phyloP scores from a whole-genome alignment of 2,888 invertebrate species.

The Sabatieria punctata region DNA sequence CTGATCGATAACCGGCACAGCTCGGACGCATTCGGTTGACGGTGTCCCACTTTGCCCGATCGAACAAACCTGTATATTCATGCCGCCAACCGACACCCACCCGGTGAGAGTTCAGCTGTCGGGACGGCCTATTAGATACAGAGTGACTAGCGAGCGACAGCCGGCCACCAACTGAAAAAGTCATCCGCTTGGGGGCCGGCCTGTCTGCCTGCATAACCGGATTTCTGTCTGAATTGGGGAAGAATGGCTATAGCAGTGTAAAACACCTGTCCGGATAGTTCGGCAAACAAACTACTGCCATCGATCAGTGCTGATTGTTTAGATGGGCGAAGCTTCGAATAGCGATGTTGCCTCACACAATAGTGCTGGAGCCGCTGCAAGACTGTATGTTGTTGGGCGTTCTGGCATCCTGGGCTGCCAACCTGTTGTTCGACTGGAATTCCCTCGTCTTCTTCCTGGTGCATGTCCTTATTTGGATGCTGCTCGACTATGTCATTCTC shows the following conservation, averaged over 20 bases:
- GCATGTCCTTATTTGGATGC: slow-evolving; percentile 82
- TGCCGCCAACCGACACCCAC: too few species aligned
- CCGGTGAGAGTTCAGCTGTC: too few species aligned
- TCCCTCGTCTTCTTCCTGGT: slow-evolving; percentile 75
- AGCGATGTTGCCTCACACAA: slow-evolving; percentile 81
- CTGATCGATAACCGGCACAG: background rate
- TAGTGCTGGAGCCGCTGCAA: slow-evolving; percentile 76
- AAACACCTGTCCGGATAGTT: background rate
- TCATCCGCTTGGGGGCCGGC: too few species aligned
- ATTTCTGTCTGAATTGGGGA: background rate
- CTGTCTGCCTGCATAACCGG: too few species aligned
- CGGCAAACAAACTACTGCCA: background rate
- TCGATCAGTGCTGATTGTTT: slow-evolving; percentile 12
- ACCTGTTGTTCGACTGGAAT: slow-evolving; percentile 63
- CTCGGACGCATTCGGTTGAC: background rate
- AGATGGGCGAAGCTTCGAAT: slow-evolving; percentile 89
- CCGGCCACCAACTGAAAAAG: too few species aligned
- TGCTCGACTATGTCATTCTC: slow-evolving; percentile 81
- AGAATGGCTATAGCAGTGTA: background rate
- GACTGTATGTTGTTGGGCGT: slow-evolving; percentile 85
- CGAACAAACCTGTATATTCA: too few species aligned
- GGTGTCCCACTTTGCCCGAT: too few species aligned
- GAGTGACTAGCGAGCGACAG: too few species aligned
- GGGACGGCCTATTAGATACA: too few species aligned
- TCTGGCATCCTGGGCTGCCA: slow-evolving; percentile 72